A percentile compares a stretch with the other conserved stretches of the same genome.
These are phyloP conservation scores for Rhadina sibilatrix DNA, from an alignment of 2,113 vertebrate genomes.

Conservation along the genomic window DNA sequence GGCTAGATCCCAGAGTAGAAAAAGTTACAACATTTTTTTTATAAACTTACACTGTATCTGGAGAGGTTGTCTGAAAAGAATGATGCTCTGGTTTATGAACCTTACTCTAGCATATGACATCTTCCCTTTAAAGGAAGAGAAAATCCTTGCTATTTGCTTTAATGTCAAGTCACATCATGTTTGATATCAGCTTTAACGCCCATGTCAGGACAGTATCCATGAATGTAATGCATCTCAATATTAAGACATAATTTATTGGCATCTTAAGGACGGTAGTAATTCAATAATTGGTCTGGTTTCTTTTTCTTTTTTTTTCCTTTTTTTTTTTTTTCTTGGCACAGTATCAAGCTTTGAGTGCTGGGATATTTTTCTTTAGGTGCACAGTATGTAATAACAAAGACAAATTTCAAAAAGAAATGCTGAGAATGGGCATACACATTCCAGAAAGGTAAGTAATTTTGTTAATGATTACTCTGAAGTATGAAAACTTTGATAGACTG, in stretches of 20 bases:
- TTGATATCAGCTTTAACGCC: background rate
- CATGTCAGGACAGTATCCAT: background rate
- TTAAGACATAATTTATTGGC: background rate
- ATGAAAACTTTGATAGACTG: background rate
- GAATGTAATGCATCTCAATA: background rate
- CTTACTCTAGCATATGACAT: background rate
- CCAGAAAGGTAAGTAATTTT: conserved; percentile 87
- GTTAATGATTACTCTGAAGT: background rate
- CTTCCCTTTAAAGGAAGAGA: background rate
- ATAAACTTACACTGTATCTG: background rate
- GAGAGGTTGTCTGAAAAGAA: background rate
- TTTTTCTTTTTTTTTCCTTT: conserved; percentile 23
- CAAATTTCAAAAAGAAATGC: conserved; percentile 93
- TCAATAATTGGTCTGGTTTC: conserved; percentile 29
- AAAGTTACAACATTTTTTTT: background rate
- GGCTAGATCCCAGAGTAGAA: background rate
- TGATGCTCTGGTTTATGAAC: background rate
- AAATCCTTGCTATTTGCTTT: background rate
- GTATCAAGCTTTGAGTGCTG: conserved; percentile 92
- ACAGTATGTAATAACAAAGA: conserved; percentile 94
- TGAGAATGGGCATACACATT: conserved; percentile 93
- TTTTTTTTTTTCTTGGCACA: conserved; percentile 52
- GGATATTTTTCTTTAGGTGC: conserved; percentile 95
- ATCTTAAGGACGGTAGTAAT: background rate
- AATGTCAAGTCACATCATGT: background rate